These are phyloP conservation scores for Rhinoderma darwinii DNA, from an alignment of 2,113 vertebrate species.

Conservation along the genomic window DNA sequence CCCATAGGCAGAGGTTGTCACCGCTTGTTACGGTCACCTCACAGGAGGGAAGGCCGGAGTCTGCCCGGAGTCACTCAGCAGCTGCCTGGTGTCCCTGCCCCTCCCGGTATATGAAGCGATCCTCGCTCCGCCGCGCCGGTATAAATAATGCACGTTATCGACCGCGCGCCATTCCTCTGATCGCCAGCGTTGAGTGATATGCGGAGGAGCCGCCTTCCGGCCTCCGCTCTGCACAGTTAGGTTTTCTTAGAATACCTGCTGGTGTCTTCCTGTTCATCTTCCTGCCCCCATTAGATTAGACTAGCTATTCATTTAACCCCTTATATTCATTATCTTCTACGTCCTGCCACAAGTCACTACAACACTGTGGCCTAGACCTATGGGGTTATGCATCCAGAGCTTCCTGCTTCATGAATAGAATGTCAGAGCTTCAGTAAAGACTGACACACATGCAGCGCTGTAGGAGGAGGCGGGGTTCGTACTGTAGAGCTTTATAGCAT, in stretches of 20 bases:
- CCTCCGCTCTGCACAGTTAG: not conserved
- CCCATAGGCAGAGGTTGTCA: constrained; percentile 3
- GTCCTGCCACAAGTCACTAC: not conserved
- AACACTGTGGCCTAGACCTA: no score
- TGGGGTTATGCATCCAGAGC: not conserved
- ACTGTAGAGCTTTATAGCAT: no score
- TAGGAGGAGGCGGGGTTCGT: no score
- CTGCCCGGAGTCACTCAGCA: not conserved
- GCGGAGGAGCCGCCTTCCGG: not conserved
- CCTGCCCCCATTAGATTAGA: not conserved
- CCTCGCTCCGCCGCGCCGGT: not conserved
- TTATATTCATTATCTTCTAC: not conserved
- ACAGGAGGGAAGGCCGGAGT: constrained; percentile 47
- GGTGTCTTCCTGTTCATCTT: not conserved
- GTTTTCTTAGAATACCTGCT: not conserved
- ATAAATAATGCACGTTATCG: not conserved
- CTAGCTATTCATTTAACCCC: no score
- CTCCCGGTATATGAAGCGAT: not conserved
- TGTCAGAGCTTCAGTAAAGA: no score
- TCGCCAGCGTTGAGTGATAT: not conserved
- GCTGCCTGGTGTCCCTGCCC: not conserved
- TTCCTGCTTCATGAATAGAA: not conserved
- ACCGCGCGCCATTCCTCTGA: not conserved
- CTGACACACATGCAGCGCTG: no score
- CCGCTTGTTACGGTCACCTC: constrained; percentile 48